Evolutionary conservation across 2,888 invertebrate genomes (phyloP), one percentile per base, ranked within the genome.

Genomic region (Hoplodrina blanda): DNA sequence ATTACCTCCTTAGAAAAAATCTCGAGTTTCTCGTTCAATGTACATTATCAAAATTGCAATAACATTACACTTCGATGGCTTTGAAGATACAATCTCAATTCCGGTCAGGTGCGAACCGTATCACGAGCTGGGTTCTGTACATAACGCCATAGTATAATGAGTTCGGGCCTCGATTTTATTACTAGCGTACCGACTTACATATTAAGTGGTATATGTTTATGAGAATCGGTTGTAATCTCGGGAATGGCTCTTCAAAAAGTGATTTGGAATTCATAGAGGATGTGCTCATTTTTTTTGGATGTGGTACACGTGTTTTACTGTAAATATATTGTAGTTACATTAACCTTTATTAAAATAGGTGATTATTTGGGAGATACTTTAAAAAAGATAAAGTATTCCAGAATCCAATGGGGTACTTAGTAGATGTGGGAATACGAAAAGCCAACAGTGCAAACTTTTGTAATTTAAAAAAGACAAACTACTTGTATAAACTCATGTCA

Each of bases 61-160:
- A 84, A 72, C 76, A 82, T 82, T 69, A 82, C 67, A 76, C 65
- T 62, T 67, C 50, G 57, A 78, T 81, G 54, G 64, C 60, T 84
- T 78, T 73, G 64, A 70, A 70, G 77, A 69, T 71, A 67, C 69
- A 55, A 82, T 84, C 67, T 60, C 62, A 49, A 85, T 88, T 86
- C 87, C 49, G 71, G 85, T 88, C 87, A 88, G 85, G 87, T 86
- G 76, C 83, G 66, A 80, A 67, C 78, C 81, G 69, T 79, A 82
- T 73, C 79, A 69, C n/a, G 82, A 57, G 41, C 79, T 62, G 63
- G 78, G 73, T 78, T 84, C 75, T 62, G 81, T 81, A 82, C 69
- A 80, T 81, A 83, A 79, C 70, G 61, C 74, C 49, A 63, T 57
- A 62, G 55, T 76, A 69, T 78, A 79, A 85, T 81, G 76, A 85